phyloP scores from a whole-genome alignment of 2,113 vertebrate genomes.

The Menura novaehollandiae region DNA sequence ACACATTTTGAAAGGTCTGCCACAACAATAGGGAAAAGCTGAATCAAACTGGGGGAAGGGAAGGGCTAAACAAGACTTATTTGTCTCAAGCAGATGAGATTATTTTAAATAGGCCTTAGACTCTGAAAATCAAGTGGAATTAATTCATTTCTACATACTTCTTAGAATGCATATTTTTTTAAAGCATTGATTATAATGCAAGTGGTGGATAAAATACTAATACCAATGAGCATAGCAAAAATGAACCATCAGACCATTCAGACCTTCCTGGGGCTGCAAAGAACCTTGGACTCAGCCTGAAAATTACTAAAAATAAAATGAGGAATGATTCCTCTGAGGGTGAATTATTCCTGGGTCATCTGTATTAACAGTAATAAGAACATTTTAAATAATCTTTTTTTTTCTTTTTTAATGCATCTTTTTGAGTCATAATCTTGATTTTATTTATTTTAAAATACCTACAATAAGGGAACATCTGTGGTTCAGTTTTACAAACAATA shows the following conservation, averaged over 20 bases:
- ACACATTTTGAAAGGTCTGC: neutral
- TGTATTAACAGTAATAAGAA: neutral
- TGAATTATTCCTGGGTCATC: neutral
- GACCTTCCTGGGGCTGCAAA: neutral
- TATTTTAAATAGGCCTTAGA: neutral
- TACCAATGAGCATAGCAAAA: neutral
- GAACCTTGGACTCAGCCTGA: neutral
- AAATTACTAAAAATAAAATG: neutral
- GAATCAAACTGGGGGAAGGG: neutral
- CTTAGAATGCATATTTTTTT: neutral
- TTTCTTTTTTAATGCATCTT: neutral
- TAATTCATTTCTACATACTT: neutral
- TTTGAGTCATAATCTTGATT: neutral
- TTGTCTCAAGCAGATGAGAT: neutral
- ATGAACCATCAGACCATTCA: neutral
- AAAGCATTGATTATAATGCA: neutral
- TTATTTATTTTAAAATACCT: neutral
- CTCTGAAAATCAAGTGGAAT: neutral
- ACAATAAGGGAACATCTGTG: neutral
- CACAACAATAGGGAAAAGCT: neutral
- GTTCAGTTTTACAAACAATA: neutral
- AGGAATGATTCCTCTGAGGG: neutral
- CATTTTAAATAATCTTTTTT: neutral
- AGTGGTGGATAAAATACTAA: neutral
- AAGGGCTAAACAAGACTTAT: neutral